Percentiles rank a stretch among this genome's conserved stretches.
Conservation (phyloP, 2,888 invertebrate species). For the Tenthredo mesomela region DNA sequence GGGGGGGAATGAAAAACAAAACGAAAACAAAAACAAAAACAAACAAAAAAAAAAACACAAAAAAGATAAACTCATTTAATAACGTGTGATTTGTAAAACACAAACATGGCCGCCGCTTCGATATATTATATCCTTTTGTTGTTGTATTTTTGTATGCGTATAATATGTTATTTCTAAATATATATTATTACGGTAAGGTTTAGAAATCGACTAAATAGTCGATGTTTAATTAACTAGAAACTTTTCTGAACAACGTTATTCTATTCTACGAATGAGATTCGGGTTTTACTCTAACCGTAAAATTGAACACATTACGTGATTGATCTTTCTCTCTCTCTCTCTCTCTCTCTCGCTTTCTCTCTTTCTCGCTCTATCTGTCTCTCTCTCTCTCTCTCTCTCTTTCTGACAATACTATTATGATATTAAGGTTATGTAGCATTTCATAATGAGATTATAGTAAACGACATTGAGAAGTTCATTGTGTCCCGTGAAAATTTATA, state of each 20-base stretch:
- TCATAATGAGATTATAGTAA: slow-evolving; percentile 37
- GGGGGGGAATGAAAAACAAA: no score
- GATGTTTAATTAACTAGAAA: not conserved
- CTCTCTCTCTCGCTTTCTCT: not conserved
- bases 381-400: not conserved
- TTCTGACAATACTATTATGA: slow-evolving; percentile 32
- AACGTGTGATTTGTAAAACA: slow-evolving; percentile 16
- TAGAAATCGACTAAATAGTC: not conserved
- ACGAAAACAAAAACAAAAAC: no score
- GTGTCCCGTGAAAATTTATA: not conserved
- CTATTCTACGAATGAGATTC: slow-evolving; percentile 5
- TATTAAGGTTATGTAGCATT: slow-evolving; percentile 47
- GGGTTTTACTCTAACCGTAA: slow-evolving; percentile 1
- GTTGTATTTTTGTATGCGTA: not conserved
- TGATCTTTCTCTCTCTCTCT: slow-evolving; percentile 14
- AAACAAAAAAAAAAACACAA: not conserved
- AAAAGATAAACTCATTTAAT: not conserved
- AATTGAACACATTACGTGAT: slow-evolving; percentile 32
- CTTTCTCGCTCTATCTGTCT: not conserved
- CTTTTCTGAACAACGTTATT: not conserved
- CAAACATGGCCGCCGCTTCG: slow-evolving; percentile 23
- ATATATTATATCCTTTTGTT: slow-evolving; percentile 25
- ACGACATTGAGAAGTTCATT: not conserved
- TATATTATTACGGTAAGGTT: not conserved
- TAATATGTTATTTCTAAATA: not conserved